phyloP scores from a whole-genome alignment of 2,888 invertebrate species.

The Pandemis heparana region DNA sequence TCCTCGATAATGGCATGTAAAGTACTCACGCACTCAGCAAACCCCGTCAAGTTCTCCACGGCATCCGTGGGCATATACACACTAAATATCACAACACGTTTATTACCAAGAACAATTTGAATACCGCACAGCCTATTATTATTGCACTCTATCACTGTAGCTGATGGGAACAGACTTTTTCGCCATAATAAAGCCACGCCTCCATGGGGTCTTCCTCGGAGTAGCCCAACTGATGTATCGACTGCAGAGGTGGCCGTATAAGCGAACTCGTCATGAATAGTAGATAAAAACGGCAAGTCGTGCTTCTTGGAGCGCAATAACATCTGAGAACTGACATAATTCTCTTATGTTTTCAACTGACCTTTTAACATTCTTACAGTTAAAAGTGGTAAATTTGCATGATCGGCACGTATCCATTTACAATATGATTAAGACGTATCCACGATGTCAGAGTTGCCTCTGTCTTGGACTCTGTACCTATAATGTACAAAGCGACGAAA shows the following conservation, averaged over 20 bases:
- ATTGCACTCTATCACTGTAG: neutral
- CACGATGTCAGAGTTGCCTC: too few species aligned
- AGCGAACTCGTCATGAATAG: too few species aligned
- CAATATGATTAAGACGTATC: too few species aligned
- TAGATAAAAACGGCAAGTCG: too few species aligned
- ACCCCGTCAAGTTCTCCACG: neutral
- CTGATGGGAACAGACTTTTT: neutral
- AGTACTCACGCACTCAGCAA: constrained; percentile 12
- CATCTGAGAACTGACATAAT: too few species aligned
- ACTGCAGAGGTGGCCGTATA: neutral
- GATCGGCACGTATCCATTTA: too few species aligned
- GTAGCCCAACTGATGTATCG: neutral
- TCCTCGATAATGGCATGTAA: neutral
- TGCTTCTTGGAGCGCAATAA: too few species aligned
- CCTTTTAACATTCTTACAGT: too few species aligned
- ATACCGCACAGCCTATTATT: neutral
- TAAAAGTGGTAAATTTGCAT: too few species aligned
- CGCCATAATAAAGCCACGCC: neutral
- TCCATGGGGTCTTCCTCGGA: neutral
- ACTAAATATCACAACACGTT: neutral
- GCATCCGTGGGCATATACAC: constrained; percentile 11
- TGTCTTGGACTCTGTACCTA: too few species aligned
- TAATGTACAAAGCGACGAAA: too few species aligned
- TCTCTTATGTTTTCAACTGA: too few species aligned
- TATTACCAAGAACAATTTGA: neutral